These are phyloP conservation scores for Nothoprocta perdicaria DNA, from an alignment of 2,113 vertebrate genomes.

Conservation along the genomic window DNA sequence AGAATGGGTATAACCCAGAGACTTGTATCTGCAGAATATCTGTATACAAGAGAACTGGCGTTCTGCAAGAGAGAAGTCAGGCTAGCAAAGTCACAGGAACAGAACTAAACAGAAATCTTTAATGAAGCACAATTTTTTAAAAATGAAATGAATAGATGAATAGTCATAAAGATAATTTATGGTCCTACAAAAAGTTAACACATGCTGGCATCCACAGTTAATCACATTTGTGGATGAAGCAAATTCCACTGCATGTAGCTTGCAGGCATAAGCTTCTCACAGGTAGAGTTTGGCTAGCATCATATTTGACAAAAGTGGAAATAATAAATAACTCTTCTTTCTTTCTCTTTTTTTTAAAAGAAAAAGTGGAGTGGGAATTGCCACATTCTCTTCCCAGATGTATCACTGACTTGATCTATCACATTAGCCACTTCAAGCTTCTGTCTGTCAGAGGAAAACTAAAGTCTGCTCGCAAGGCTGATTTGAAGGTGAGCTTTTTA, in stretches of 20 bases:
- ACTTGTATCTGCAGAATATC: neutral
- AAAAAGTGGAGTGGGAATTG: neutral
- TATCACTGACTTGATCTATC: neutral
- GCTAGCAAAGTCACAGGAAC: neutral
- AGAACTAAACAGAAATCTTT: neutral
- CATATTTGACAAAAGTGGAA: neutral
- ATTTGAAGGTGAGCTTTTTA: neutral
- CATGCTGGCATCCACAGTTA: neutral
- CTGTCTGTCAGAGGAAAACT: neutral
- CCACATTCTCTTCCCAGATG: neutral
- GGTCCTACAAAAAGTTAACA: neutral
- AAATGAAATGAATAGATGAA: neutral
- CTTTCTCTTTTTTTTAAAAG: neutral
- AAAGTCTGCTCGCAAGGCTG: neutral
- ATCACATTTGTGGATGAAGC: neutral
- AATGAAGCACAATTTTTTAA: neutral
- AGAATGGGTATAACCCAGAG: neutral
- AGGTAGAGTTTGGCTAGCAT: neutral
- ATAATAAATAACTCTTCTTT: neutral
- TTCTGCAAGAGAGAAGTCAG: neutral
- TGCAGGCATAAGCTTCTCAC: neutral
- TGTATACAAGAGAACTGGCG: neutral
- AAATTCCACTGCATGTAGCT: neutral
- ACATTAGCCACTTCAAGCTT: neutral
- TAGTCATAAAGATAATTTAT: neutral